Percentiles rank a stretch among this genome's conserved stretches.
Evolutionary conservation across 2,797 vertebrate species (phyloP).

Genomic region (Gadopsis marmoratus): DNA sequence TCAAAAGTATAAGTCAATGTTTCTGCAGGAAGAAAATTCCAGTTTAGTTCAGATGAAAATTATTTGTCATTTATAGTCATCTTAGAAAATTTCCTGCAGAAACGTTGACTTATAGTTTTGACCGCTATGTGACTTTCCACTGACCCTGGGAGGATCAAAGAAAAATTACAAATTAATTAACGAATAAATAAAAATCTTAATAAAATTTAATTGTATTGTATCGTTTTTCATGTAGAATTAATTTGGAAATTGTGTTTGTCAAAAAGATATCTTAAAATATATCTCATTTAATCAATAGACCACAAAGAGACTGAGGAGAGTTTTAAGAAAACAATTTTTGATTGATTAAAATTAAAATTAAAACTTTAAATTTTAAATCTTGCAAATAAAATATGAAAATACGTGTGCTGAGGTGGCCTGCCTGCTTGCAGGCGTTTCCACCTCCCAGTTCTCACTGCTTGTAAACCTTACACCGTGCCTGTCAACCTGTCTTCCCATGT

Average conservation of each 20-base stretch:
- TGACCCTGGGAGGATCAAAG: neutral
- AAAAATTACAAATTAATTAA: too few relatives aligned
- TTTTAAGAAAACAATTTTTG: too few relatives aligned
- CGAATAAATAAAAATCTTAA: too few relatives aligned
- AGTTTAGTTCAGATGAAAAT: too few relatives aligned
- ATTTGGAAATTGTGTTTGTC: neutral
- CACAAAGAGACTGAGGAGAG: neutral
- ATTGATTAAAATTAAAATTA: too few relatives aligned
- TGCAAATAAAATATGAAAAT: neutral
- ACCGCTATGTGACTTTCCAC: neutral
- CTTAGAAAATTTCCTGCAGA: neutral
- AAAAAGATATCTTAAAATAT: neutral
- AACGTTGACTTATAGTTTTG: neutral
- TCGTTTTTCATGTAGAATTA: neutral
- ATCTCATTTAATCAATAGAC: neutral
- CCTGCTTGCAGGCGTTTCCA: neutral
- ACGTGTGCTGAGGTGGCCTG: neutral
- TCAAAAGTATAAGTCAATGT: too few relatives aligned
- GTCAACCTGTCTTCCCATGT: constrained; percentile 18
- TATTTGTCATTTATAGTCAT: neutral
- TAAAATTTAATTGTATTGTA: too few relatives aligned
- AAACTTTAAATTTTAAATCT: too few relatives aligned
- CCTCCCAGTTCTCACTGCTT: neutral
- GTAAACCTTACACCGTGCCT: constrained; percentile 16
- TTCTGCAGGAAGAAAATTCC: too few relatives aligned